Evolutionary conservation across 2,888 invertebrate genomes (phyloP), one percentile per base, ranked within the genome.

Genomic region (Piscicola geometra): DNA sequence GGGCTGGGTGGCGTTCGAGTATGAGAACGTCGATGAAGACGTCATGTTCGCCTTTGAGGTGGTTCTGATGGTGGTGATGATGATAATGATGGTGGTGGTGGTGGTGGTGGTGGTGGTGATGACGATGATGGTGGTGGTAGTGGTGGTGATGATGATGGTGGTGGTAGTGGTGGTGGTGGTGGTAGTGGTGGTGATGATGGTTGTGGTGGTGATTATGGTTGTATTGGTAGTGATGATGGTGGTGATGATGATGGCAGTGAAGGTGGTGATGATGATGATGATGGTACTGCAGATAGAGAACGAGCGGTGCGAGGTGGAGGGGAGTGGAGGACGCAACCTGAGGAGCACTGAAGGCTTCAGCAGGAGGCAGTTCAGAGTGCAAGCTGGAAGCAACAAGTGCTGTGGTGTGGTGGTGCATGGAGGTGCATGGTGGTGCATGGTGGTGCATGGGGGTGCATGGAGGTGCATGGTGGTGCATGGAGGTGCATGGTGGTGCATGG

Each of bases 1-100:
- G 1, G 89, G 89, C 41, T 84, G 82, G 64, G 83, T 89, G 1
- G 84, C 83, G 47, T 88, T 88, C 80, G 85, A 85, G 52, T 89
- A 89, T 81, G 88, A 88, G 81, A 87, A 86, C 80, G 83, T 85
- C 0, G 86, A 87, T 78, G 83, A 86, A 60, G 78, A 80, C n/a
- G 76, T 81, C n/a, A 78, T 84, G 71, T 88, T 88, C 80, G 86
- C 87, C 79, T 87, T 88, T 80, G 84, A 86, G 81, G 88, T 88
- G 15, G 15, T 15, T 1, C 28, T 41, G 41, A 41, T 41, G 15
- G 41, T 41, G 41, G 41, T 41, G 41, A 9, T 41, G 41, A 15
- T 41, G 15, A 15, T 41, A 15, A 41, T 5, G 41, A 15, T 41
- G 5, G 9, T 21, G 5, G 3, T 56, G n/a, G 15, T 18, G 60